phyloP scores from a whole-genome alignment of 2,797 vertebrate species.

The Dendrocincla fuliginosa region DNA sequence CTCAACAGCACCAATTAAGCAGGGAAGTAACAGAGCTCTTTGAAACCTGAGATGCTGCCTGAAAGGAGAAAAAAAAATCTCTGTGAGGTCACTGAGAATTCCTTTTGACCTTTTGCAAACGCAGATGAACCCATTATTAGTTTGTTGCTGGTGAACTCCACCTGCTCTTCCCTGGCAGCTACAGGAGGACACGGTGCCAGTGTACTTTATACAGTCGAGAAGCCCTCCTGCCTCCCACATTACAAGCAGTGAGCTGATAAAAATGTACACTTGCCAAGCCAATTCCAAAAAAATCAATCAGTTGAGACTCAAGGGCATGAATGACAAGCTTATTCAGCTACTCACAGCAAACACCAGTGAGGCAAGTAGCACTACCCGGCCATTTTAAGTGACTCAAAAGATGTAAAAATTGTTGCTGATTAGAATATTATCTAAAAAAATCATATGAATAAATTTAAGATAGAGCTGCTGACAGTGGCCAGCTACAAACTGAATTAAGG shows the following conservation, averaged over 20 bases:
- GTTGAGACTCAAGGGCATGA: background rate
- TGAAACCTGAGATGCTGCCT: background rate
- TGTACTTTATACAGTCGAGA: background rate
- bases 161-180: background rate
- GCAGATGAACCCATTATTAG: background rate
- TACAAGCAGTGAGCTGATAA: background rate
- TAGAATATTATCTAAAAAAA: background rate
- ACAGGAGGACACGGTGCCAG: background rate
- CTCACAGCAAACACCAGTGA: background rate
- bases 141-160: background rate
- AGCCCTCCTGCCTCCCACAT: background rate
- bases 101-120: background rate
- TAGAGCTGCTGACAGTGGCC: background rate
- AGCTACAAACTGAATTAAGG: background rate
- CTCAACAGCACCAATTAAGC: background rate
- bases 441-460: background rate
- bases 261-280: background rate
- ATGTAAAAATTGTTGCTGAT: background rate
- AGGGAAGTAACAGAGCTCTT: background rate
- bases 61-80: background rate
- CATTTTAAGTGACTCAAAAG: background rate
- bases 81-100: background rate
- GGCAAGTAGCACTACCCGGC: background rate
- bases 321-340: background rate
- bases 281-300: background rate